Percentiles rank a stretch among this genome's conserved stretches.
Conservation (phyloP, 2,113 vertebrate genomes). For the Cephalopholis sonnerati region DNA sequence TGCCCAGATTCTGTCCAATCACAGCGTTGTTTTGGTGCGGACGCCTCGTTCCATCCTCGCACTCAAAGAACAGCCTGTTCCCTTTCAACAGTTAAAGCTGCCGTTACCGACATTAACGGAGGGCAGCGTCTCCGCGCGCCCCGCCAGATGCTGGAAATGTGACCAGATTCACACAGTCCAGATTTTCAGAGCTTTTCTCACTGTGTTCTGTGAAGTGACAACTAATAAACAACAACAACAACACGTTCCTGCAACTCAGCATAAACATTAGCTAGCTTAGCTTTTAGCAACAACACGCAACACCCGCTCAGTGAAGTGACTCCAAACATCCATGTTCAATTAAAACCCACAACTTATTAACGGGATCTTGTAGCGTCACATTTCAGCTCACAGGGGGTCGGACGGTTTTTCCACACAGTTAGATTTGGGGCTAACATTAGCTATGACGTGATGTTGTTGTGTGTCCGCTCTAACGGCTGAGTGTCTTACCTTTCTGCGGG, state of each 20-base stretch:
- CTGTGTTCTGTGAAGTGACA: neutral
- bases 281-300: conserved; percentile 42
- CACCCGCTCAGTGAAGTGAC: neutral
- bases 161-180: neutral
- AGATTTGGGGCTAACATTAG: conserved; percentile 51
- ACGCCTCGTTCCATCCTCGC: conserved; percentile 32
- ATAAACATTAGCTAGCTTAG: conserved; percentile 49
- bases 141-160: accelerated
- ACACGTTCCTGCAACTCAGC: conserved; percentile 32
- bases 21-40: conserved; percentile 76
- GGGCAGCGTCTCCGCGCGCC: neutral
- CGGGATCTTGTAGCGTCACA: too few species aligned
- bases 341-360: neutral
- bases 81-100: conserved; percentile 6
- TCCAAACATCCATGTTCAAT: neutral
- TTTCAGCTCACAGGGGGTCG: neutral
- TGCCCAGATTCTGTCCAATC: conserved; percentile 61
- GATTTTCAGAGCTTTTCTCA: neutral
- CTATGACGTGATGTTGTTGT: conserved; percentile 72
- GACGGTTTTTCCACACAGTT: neutral
- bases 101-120: neutral
- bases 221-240: neutral
- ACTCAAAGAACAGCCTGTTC: conserved; percentile 61
- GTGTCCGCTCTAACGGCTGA: conserved; percentile 18
- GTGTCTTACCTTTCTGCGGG: conserved; percentile 79